Evolutionary conservation across 2,113 vertebrate genomes (phyloP), one percentile per base, ranked within the genome.

Genomic region (Eulemur macaco): DNA sequence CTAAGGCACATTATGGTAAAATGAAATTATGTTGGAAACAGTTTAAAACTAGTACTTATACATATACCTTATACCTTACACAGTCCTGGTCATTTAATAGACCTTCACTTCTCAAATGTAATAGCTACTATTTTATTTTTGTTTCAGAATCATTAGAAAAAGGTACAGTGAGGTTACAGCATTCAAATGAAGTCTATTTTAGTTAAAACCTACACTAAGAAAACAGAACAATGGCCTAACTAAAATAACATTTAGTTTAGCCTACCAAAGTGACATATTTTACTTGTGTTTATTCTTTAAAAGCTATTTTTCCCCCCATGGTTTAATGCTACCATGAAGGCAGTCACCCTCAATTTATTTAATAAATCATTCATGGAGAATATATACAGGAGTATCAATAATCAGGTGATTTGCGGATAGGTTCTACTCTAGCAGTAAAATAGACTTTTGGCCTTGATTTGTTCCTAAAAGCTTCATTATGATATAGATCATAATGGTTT

Each of bases 231-330:
- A 71, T 39, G n/a, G 42, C 12, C 58, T 37, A 82, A 89, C n/a
- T 95, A 80, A 91, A 84, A 88, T 91, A 77, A 81, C 18, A 77
- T 63, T 91, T 84, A 90, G 58, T 91, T 95, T 83, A 95, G 39
- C 15, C 63, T 93, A 17, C 45, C 47, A 42, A 89, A 69, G 11
- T 86, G 21, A 91, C 73, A 17, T 64, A 74, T 76, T 91, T 93
- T 83, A 92, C 39, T 54, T 37, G n/a, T 60, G 80, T 34, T 83
- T 96, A 66, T 88, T 83, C 23, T 94, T 73, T 83, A 42, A 93
- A 52, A 87, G 84, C 52, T n/a, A 60, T 64, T 91, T 92, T 89
- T 54, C 47, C 76, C 84, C 84, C 17, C 25, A 60, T 58, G 34
- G 47, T 68, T 82, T 88, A 80, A 52, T 50, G 78, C 7, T 45